phyloP scores from a whole-genome alignment of 1,140 invertebrate species.

The Caenorhabditis briggsae region DNA sequence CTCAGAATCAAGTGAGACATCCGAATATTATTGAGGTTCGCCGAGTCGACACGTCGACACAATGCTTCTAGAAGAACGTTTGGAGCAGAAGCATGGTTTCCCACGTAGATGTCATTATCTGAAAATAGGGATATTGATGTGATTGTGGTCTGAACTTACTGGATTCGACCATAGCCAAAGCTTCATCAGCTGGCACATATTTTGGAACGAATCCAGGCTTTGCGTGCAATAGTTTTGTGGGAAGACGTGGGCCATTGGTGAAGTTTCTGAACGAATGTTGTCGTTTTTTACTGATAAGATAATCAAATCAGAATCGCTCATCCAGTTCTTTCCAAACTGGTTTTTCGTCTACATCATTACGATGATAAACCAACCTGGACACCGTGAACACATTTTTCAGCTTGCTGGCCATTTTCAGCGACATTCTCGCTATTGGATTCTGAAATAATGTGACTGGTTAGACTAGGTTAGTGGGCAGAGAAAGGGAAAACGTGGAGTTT shows the following conservation, averaged over 20 bases:
- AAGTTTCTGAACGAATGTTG: constrained; percentile 8
- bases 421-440: background rate
- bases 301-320: background rate
- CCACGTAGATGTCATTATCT: constrained; percentile 59
- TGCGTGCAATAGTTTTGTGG: constrained; percentile 43
- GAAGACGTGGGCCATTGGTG: constrained; percentile 38
- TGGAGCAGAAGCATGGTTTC: constrained; percentile 58
- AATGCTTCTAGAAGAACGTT: constrained; percentile 64
- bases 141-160: background rate
- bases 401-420: constrained; percentile 4
- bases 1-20: constrained; percentile 66
- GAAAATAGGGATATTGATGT: background rate
- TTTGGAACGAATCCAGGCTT: constrained; percentile 46
- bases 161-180: constrained; percentile 15
- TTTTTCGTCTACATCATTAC: background rate
- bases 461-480: background rate
- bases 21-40: constrained; percentile 60
- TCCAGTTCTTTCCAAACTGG: background rate
- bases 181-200: constrained; percentile 38
- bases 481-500: background rate
- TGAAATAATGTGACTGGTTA: background rate
- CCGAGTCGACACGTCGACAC: constrained; percentile 47
- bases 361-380: background rate
- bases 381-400: background rate
- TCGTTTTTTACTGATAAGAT: background rate